A percentile compares a stretch with the other conserved stretches of the same genome.
phyloP scores from a whole-genome alignment of 2,113 vertebrate genomes.

The Thymallus thymallus region DNA sequence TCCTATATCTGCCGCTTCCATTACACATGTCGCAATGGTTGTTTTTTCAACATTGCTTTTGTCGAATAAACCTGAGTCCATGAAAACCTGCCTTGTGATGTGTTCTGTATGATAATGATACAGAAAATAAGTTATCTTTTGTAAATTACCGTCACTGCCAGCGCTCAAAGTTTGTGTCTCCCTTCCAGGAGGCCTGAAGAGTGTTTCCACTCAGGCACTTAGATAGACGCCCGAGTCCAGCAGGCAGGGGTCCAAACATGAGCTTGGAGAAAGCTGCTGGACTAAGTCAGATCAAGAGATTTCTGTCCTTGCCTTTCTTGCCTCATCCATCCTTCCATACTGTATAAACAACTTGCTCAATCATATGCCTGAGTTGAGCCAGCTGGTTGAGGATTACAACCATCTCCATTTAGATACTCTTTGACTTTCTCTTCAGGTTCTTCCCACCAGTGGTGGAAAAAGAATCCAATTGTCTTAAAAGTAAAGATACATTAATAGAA shows the following conservation, averaged over 20 bases:
- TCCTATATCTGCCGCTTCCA: too few species aligned
- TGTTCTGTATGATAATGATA: conserved; percentile 1
- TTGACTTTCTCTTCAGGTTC: not conserved
- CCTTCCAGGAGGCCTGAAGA: conserved; percentile 46
- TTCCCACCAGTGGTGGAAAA: too few species aligned
- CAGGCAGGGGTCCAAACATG: conserved; percentile 48
- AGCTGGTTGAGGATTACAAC: not conserved
- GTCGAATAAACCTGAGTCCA: too few species aligned
- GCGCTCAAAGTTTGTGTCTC: conserved; percentile 23
- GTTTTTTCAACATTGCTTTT: too few species aligned
- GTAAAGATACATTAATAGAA: too few species aligned
- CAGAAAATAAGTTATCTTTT: not conserved
- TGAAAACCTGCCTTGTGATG: not conserved
- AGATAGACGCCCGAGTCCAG: conserved; percentile 2
- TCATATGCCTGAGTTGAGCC: conserved; percentile 16
- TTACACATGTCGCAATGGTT: too few species aligned
- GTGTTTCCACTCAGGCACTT: conserved; percentile 46
- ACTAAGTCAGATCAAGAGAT: not conserved
- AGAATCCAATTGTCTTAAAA: too few species aligned
- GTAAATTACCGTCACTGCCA: conserved; percentile 1
- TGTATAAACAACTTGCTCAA: not conserved
- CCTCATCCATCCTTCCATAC: conserved; percentile 43
- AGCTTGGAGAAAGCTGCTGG: conserved; percentile 23
- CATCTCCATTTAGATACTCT: too few species aligned
- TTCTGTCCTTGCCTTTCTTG: conserved; percentile 8